Conservation (phyloP, 2,888 invertebrate genomes). For the Cordilura impudica region DNA sequence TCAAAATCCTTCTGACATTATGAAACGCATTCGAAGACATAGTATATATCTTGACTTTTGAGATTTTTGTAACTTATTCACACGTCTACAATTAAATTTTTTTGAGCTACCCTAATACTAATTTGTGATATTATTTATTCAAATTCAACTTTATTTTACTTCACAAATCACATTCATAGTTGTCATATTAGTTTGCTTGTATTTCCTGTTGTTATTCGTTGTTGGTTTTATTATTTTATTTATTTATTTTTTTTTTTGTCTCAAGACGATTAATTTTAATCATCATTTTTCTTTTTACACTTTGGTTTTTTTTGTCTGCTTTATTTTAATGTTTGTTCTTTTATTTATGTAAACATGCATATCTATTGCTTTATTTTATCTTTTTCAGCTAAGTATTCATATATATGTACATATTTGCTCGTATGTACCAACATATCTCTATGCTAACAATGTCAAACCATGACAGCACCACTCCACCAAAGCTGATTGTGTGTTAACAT, state of each 20-base stretch:
- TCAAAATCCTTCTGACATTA: no score
- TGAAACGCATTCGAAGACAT: no score
- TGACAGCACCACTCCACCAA: background rate
- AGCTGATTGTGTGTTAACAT: no score
- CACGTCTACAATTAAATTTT: no score
- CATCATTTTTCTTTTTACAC: slow-evolving; percentile 26
- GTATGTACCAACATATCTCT: background rate
- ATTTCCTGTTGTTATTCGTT: background rate
- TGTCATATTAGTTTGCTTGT: background rate
- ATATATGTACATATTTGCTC: no score
- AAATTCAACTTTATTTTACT: no score
- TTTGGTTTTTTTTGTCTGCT: slow-evolving; percentile 11
- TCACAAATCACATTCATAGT: slow-evolving; percentile 1
- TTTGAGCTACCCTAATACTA: background rate
- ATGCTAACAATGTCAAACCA: background rate
- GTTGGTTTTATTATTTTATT: slow-evolving; percentile 5
- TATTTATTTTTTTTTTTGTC: background rate
- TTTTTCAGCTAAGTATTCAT: slow-evolving; percentile 11
- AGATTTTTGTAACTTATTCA: no score
- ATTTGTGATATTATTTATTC: no score
- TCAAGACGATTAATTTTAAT: slow-evolving; percentile 52
- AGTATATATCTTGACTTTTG: no score
- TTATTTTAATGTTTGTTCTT: background rate
- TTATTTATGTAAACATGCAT: slow-evolving; percentile 16
- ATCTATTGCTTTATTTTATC: slow-evolving; percentile 12